Evolutionary conservation across 1,140 invertebrate species (phyloP).

Genomic region (Heliconius congener): DNA sequence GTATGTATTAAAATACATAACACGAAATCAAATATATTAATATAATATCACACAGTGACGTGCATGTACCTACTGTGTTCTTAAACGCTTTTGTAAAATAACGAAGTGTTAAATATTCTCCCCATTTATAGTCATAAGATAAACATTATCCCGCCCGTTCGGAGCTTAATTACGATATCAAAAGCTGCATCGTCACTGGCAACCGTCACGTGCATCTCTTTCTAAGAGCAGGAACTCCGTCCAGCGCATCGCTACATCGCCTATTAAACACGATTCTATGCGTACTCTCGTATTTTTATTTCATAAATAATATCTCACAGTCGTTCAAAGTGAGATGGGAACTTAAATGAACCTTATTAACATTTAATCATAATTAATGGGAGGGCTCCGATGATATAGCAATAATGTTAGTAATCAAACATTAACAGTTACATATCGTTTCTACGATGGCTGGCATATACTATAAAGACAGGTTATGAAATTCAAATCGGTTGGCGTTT

Average conservation of each 20-base stretch:
- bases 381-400: constrained; percentile 56
- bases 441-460: background rate
- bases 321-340: constrained; percentile 32
- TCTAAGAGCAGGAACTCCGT: constrained; percentile 50
- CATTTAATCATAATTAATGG: constrained; percentile 49
- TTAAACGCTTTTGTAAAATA: background rate
- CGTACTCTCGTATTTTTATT: constrained; percentile 72
- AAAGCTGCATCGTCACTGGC: constrained; percentile 61
- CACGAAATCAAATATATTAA: background rate
- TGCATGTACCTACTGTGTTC: background rate
- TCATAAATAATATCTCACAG: constrained; percentile 47
- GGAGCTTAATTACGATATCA: constrained; percentile 77
- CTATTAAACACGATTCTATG: constrained; percentile 80
- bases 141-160: constrained; percentile 63
- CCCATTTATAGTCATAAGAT: constrained; percentile 46
- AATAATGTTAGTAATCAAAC: constrained; percentile 28
- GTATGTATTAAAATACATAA: background rate
- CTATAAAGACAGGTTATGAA: constrained; percentile 3
- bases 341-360: constrained; percentile 52
- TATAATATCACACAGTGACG: background rate
- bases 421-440: background rate
- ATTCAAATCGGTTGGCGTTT: constrained; percentile 3
- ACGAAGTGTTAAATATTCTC: constrained; percentile 23
- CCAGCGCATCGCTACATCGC: constrained; percentile 60
- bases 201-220: constrained; percentile 55